These are phyloP conservation scores for Cephus cinctus DNA, from an alignment of 1,140 invertebrate genomes.

Conservation along the genomic window DNA sequence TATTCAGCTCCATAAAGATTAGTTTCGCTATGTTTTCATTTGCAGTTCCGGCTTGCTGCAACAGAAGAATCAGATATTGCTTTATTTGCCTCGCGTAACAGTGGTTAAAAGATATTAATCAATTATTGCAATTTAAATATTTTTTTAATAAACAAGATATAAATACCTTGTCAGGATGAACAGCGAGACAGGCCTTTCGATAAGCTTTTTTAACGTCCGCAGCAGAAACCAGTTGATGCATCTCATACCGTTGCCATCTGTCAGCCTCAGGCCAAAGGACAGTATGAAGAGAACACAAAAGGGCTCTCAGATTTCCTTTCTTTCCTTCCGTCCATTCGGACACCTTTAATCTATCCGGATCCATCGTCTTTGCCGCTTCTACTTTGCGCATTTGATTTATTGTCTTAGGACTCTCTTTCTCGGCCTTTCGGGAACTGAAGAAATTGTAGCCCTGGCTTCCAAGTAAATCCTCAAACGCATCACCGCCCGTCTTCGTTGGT, in stretches of 20 bases:
- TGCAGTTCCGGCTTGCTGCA: conserved; percentile 84
- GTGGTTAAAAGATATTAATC: too few species aligned
- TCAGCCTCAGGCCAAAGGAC: conserved; percentile 90
- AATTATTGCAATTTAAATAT: conserved; percentile 7
- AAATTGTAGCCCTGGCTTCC: conserved; percentile 87
- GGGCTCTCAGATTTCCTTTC: conserved; percentile 91
- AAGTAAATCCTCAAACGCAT: conserved; percentile 88
- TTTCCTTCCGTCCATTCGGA: conserved; percentile 89
- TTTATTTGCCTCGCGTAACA: conserved; percentile 1
- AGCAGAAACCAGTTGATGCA: conserved; percentile 88
- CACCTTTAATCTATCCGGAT: conserved; percentile 88
- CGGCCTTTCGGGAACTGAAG: conserved; percentile 59
- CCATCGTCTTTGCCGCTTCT: conserved; percentile 83
- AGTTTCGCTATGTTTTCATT: conserved; percentile 92
- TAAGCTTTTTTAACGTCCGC: conserved; percentile 96
- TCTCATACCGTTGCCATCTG: conserved; percentile 89
- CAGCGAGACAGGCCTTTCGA: conserved; percentile 90
- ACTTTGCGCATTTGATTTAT: conserved; percentile 92
- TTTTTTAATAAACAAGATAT: conserved; percentile 9
- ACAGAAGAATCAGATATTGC: conserved; percentile 28
- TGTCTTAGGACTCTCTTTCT: conserved; percentile 80
- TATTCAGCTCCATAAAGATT: conserved; percentile 98
- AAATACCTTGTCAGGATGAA: conserved; percentile 96
- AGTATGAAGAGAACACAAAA: conserved; percentile 91
- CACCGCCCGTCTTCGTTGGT: conserved; percentile 56